Evolutionary conservation across 2,888 invertebrate genomes (phyloP).

Genomic region (Callinectes sapidus): DNA sequence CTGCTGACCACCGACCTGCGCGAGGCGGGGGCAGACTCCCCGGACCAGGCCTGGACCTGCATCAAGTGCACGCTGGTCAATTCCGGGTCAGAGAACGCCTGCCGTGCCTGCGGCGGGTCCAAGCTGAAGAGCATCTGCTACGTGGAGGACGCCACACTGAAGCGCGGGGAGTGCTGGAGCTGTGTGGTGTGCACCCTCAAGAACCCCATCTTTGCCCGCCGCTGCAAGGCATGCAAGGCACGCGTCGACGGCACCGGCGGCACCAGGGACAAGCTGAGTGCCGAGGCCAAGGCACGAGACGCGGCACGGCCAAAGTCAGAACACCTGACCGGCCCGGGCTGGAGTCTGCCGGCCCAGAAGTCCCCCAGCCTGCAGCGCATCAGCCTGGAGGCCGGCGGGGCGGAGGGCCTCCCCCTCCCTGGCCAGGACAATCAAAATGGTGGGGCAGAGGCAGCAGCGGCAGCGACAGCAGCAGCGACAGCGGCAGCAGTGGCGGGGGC

Average conservation of each 20-base stretch:
- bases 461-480: neutral
- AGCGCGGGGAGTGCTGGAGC: slow-evolving; percentile 79
- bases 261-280: slow-evolving; percentile 68
- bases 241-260: slow-evolving; percentile 72
- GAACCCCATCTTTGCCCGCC: slow-evolving; percentile 73
- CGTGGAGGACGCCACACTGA: slow-evolving; percentile 70
- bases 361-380: slow-evolving; percentile 64
- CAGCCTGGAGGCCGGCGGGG: slow-evolving; percentile 56
- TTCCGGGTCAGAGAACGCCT: slow-evolving; percentile 69
- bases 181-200: slow-evolving; percentile 87
- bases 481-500: neutral
- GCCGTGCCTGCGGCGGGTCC: slow-evolving; percentile 71
- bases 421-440: slow-evolving; percentile 65
- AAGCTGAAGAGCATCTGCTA: slow-evolving; percentile 71
- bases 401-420: neutral
- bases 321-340: slow-evolving; percentile 55
- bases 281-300: slow-evolving; percentile 58
- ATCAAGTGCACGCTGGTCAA: slow-evolving; percentile 72
- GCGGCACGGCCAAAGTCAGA: slow-evolving; percentile 61
- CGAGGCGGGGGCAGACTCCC: slow-evolving; percentile 61
- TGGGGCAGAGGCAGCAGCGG: neutral
- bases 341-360: slow-evolving; percentile 58
- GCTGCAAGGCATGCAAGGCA: slow-evolving; percentile 74
- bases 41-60: slow-evolving; percentile 72
- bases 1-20: slow-evolving; percentile 66